A percentile compares a stretch with the other conserved stretches of the same genome.
Evolutionary conservation across 2,113 vertebrate species (phyloP).

Genomic region (Onychorhynchus coronatus): DNA sequence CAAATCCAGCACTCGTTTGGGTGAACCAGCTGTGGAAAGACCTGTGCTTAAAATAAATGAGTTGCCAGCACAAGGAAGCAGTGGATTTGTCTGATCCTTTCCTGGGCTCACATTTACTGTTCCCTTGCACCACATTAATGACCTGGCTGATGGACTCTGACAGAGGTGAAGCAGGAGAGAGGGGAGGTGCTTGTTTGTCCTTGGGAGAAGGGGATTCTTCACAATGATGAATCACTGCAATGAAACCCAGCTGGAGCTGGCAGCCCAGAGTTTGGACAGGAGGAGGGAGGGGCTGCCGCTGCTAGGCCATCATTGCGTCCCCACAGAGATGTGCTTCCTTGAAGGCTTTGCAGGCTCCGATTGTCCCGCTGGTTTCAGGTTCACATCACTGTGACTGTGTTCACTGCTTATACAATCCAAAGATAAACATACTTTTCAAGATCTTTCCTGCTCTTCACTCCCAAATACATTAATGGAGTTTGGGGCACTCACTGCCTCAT

Average conservation of each 20-base stretch:
- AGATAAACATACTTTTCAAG: neutral
- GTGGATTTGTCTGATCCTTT: neutral
- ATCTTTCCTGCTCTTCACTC: neutral
- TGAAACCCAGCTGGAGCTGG: neutral
- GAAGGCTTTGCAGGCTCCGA: neutral
- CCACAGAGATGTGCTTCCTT: neutral
- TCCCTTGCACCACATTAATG: neutral
- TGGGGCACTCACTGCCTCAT: neutral
- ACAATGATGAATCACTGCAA: neutral
- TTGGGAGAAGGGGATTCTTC: neutral
- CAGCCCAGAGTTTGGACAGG: neutral
- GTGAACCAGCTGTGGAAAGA: neutral
- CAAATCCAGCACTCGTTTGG: neutral
- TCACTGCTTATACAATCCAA: neutral
- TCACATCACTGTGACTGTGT: neutral
- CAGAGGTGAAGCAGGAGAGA: neutral
- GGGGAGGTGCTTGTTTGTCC: neutral
- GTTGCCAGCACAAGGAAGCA: neutral
- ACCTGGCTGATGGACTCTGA: neutral
- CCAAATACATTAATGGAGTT: neutral
- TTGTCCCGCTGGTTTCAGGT: neutral
- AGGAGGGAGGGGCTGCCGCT: neutral
- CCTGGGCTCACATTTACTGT: neutral
- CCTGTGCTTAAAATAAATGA: neutral
- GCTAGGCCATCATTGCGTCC: neutral